Evolutionary conservation across 2,888 invertebrate genomes (phyloP).

Genomic region (Imbricaverruca yamaguchii): DNA sequence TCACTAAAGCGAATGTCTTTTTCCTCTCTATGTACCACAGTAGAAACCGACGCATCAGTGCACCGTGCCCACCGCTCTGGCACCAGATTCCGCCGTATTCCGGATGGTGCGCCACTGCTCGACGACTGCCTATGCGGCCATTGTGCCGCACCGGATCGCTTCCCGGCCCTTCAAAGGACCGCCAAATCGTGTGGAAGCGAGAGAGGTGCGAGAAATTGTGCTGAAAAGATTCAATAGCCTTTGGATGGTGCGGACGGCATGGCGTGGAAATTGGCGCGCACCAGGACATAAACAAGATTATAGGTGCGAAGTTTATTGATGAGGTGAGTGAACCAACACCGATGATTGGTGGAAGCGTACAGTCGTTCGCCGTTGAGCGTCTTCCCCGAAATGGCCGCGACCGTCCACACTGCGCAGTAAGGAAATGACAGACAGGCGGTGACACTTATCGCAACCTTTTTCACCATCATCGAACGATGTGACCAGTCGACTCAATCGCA

Average conservation of each 20-base stretch:
- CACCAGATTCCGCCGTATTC: no score
- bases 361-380: no score
- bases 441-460: neutral
- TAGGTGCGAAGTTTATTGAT: neutral
- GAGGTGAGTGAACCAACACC: neutral
- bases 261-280: neutral
- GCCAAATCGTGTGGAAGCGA: conserved; percentile 16
- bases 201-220: conserved; percentile 16
- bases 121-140: neutral
- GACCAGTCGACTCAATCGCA: neutral
- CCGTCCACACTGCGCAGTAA: neutral
- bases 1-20: no score
- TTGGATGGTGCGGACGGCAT: neutral
- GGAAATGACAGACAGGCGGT: neutral
- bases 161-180: conserved; percentile 7
- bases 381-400: no score
- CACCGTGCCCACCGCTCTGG: no score
- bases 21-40: no score
- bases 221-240: conserved; percentile 13
- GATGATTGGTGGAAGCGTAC: neutral
- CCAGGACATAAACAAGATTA: conserved; percentile 14
- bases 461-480: neutral
- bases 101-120: no score
- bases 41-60: no score
- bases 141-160: neutral